Evolutionary conservation across 2,797 vertebrate genomes (phyloP).

Genomic region (Hoplostethus mediterraneus): DNA sequence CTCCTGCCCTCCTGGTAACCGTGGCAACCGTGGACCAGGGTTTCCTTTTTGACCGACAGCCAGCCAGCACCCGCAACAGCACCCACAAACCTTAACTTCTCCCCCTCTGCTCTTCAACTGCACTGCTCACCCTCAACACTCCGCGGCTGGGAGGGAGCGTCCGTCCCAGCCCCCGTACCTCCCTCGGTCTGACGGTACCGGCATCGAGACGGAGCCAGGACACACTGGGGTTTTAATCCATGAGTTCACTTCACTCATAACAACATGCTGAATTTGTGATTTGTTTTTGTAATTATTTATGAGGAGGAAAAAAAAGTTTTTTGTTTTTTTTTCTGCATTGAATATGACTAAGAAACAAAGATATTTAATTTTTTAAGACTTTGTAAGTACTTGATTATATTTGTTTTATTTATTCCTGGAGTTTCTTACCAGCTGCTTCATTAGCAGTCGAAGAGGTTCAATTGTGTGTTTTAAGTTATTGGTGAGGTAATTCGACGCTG

Average conservation of each 20-base stretch:
- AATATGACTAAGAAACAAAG: conserved; percentile 77
- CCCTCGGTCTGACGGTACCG: conserved; percentile 5
- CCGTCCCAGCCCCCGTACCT: neutral
- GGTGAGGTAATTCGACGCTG: conserved; percentile 28
- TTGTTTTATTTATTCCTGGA: conserved; percentile 80
- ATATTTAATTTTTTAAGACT: conserved; percentile 79
- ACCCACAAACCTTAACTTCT: conserved; percentile 79
- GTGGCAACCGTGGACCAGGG: conserved; percentile 54
- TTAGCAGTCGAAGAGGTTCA: conserved; percentile 45
- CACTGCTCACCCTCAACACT: conserved; percentile 40
- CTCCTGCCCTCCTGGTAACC: conserved; percentile 41
- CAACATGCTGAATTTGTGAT: conserved; percentile 40
- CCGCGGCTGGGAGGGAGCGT: conserved; percentile 15
- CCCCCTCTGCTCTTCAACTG: conserved; percentile 54
- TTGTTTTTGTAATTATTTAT: conserved; percentile 73
- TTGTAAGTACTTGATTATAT: conserved; percentile 76
- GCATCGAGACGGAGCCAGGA: neutral
- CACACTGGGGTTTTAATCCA: neutral
- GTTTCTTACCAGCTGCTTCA: conserved; percentile 37
- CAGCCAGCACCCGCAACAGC: conserved; percentile 67
- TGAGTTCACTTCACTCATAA: conserved; percentile 11
- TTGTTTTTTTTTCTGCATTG: conserved; percentile 40
- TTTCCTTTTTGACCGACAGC: conserved; percentile 57
- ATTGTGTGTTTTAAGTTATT: conserved; percentile 73
- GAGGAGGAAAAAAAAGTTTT: conserved; percentile 7